Conservation (phyloP, 2,113 vertebrate species). For the Myanophis thanlyinensis region DNA sequence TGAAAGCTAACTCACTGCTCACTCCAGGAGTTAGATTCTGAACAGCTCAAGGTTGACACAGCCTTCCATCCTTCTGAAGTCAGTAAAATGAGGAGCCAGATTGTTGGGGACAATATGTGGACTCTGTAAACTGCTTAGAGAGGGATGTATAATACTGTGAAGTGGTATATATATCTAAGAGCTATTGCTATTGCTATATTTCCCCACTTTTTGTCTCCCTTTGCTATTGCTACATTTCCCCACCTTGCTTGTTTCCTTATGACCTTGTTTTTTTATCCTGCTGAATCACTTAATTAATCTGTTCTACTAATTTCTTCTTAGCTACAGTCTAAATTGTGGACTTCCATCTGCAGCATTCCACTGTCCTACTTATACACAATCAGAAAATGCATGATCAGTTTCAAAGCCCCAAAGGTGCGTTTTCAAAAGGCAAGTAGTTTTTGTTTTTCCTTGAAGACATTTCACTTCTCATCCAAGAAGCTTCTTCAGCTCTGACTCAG, state of each 20-base stretch:
- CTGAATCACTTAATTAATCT: not conserved
- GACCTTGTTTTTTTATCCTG: not conserved
- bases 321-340: not conserved
- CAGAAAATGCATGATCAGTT: not conserved
- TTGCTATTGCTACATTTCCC: not conserved
- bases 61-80: not conserved
- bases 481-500: not conserved
- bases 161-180: not conserved
- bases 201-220: not conserved
- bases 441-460: not conserved
- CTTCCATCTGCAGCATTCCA: not conserved
- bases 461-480: not conserved
- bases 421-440: not conserved
- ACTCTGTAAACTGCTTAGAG: not conserved
- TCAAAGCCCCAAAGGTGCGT: not conserved
- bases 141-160: not conserved
- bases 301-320: not conserved
- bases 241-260: not conserved
- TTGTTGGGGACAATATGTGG: not conserved
- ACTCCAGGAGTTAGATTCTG: not conserved
- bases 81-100: not conserved
- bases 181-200: not conserved
- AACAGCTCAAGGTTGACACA: not conserved
- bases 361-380: not conserved
- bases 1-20: not conserved